Base-by-base conservation (phyloP, 2,797 vertebrate species). In the Tragopan temminckii region DNA sequence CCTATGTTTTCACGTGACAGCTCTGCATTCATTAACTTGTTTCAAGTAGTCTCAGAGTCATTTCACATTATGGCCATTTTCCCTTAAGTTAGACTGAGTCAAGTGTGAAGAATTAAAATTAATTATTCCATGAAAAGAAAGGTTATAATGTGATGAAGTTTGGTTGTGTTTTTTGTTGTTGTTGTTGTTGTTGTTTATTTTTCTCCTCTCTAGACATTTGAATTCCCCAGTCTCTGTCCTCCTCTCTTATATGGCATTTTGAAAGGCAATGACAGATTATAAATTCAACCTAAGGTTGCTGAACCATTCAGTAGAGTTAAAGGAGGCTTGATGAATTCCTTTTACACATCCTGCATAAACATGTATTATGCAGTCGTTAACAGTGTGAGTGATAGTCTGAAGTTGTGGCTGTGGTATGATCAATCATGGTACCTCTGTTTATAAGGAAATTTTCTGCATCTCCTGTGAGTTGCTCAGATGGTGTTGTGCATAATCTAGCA, bases 281-380 rank as follows among this genome's bases (percentile, higher is more conserved):
- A 95, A 95, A 94, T 92, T 89, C 87, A 93, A 13, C 82, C 72
- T 81, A 80, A 89, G 85, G 89, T 55, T 89, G 62, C 81, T 93
- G 95, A 94, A 93, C 92, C 79, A 0, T 94, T 96, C 90, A 71
- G 61, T 12, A 71, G 81, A 95, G 81, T 78, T 92, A 93, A 71
- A 87, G 58, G 85, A 93, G 76, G 66, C 42, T 72, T 94, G 94
- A 95, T 93, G 79, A 93, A 93, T 96, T 96, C 71, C 79, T 83
- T 92, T 64, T 78, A 78, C 10, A 4, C 13, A 4, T 88, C 66
- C 87, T 91, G 89, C 89, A 80, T 96, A 96, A 85, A 55, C 0
- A 9, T 90, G 53, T 25, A 85, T 95, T 93, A 88, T 92, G 78
- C 76, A 85, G 76, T 89, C 21, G 0, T 95, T 96, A 94, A 82